These are phyloP conservation scores for Drosophila neoperkinsi DNA, from an alignment of 2,888 invertebrate species.

Conservation along the genomic window DNA sequence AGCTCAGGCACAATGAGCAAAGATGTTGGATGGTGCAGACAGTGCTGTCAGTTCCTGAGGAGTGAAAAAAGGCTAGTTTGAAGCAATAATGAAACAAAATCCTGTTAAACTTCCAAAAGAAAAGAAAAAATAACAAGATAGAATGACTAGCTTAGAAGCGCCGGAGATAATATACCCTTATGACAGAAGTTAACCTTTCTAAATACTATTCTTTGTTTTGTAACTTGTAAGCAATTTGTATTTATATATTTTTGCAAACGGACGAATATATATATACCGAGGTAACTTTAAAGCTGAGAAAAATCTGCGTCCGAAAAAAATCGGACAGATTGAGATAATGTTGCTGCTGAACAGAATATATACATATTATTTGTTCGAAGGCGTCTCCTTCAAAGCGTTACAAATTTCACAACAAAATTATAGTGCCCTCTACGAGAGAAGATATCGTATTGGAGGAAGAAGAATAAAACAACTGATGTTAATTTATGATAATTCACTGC, in stretches of 20 bases:
- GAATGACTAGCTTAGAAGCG: background rate
- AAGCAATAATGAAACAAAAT: background rate
- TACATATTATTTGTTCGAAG: background rate
- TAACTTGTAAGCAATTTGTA: background rate
- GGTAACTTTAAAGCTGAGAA: background rate
- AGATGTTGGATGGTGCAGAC: slow-evolving; percentile 25
- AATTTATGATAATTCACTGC: slow-evolving; percentile 16
- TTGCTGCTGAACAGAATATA: background rate
- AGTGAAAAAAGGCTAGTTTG: slow-evolving; percentile 11
- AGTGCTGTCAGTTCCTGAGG: slow-evolving; percentile 25
- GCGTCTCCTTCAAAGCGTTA: background rate
- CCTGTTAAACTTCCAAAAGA: background rate
- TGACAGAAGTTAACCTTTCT: background rate
- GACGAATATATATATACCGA: background rate
- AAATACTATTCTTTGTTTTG: background rate
- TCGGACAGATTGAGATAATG: background rate
- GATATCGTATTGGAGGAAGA: background rate
- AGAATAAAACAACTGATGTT: slow-evolving; percentile 10
- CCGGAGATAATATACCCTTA: background rate
- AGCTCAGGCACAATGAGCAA: slow-evolving; percentile 43
- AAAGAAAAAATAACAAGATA: background rate
- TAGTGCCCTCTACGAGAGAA: background rate
- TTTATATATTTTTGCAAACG: background rate
- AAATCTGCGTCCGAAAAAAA: background rate
- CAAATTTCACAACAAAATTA: background rate